A percentile compares a stretch with the other conserved stretches of the same genome.
phyloP scores from a whole-genome alignment of 2,888 invertebrate genomes.

The Pasiphila rectangulata region DNA sequence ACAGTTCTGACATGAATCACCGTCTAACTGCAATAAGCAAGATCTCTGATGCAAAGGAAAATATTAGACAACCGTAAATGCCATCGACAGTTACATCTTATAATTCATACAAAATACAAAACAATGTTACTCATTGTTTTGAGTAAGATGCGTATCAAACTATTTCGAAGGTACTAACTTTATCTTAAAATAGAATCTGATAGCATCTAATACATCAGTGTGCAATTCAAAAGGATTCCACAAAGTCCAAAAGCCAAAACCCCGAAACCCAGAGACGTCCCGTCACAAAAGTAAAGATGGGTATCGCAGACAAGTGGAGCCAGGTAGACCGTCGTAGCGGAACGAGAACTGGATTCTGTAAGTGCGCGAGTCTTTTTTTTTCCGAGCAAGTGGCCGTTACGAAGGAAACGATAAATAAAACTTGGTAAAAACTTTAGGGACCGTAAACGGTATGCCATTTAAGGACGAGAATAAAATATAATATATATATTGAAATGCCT shows the following conservation, averaged over 20 bases:
- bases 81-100: no score
- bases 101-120: no score
- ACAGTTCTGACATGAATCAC: slow-evolving; percentile 75
- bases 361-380: slow-evolving; percentile 63
- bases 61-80: no score
- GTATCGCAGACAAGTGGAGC: slow-evolving; percentile 63
- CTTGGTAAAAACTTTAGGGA: slow-evolving; percentile 33
- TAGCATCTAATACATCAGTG: background rate
- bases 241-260: background rate
- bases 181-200: background rate
- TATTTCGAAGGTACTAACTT: no score
- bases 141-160: no score
- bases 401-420: slow-evolving; percentile 62
- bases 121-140: no score
- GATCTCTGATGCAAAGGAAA: background rate
- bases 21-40: slow-evolving; percentile 47
- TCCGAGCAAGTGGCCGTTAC: slow-evolving; percentile 65
- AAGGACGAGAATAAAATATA: slow-evolving; percentile 10
- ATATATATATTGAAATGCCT: slow-evolving; percentile 1
- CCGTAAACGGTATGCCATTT: slow-evolving; percentile 28
- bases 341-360: slow-evolving; percentile 70
- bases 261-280: slow-evolving; percentile 26
- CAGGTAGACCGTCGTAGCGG: slow-evolving; percentile 65
- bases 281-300: slow-evolving; percentile 39
- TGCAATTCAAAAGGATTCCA: background rate